Evolutionary conservation across 2,797 vertebrate genomes (phyloP).

Genomic region (Lithobates pipiens): DNA sequence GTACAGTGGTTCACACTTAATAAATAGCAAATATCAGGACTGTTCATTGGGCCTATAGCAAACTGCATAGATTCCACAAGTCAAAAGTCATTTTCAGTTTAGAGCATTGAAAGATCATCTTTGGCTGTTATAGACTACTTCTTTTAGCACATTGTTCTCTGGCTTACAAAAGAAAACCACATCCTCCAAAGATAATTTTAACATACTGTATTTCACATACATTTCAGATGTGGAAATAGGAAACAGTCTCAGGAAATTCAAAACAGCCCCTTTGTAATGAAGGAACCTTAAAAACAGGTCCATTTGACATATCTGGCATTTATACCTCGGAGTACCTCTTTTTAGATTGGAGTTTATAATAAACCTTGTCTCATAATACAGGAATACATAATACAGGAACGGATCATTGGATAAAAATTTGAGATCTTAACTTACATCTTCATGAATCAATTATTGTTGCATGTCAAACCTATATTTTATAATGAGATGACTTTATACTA

Average conservation of each 20-base stretch:
- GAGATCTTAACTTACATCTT: conserved; percentile 11
- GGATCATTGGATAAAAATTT: conserved; percentile 15
- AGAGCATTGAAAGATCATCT: not conserved
- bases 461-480: conserved; percentile 4
- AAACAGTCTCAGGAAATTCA: not conserved
- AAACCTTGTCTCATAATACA: not conserved
- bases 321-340: not conserved
- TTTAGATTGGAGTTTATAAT: not conserved
- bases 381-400: not conserved
- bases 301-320: not conserved
- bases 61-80: not conserved
- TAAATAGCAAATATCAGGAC: too few species aligned
- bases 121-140: not conserved
- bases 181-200: not conserved
- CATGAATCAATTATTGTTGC: conserved; percentile 23
- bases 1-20: too few species aligned
- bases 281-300: not conserved
- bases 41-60: too few species aligned
- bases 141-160: not conserved
- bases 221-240: not conserved
- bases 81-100: not conserved
- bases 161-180: not conserved
- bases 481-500: not conserved
- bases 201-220: not conserved
- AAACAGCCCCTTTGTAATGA: not conserved